These are phyloP conservation scores for Rhingia rostrata DNA, from an alignment of 2,888 invertebrate genomes.

Conservation along the genomic window DNA sequence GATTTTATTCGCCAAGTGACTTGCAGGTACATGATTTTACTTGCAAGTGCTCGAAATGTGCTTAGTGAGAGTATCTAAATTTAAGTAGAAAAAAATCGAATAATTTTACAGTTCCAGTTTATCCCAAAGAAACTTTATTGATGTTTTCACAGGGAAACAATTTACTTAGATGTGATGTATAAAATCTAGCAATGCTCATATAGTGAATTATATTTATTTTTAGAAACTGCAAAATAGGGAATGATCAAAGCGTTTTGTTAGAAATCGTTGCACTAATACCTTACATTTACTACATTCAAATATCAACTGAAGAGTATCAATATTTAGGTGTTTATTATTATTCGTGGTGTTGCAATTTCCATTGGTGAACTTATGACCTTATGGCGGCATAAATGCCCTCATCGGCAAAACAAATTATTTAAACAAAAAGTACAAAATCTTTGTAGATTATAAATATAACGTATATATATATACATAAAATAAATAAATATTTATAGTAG, in stretches of 20 bases:
- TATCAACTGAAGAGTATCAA: no score
- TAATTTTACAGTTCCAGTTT: background rate
- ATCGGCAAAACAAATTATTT: background rate
- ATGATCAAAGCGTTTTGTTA: slow-evolving; percentile 2
- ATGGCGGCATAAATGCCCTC: background rate
- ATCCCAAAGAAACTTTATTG: background rate
- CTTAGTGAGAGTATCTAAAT: background rate
- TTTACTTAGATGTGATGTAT: background rate
- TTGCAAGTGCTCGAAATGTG: background rate
- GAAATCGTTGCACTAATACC: slow-evolving; percentile 4
- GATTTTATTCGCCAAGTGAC: background rate
- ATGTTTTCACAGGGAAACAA: no score
- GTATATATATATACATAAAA: slow-evolving; percentile 16
- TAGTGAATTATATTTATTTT: background rate
- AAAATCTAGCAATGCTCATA: background rate
- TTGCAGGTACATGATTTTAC: slow-evolving; percentile 2
- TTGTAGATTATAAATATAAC: slow-evolving; percentile 10
- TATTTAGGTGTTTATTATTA: background rate
- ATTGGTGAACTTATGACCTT: background rate
- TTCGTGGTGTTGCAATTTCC: background rate
- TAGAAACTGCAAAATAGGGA: background rate
- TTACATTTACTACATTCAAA: background rate
- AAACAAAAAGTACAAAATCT: background rate
- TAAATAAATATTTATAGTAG: slow-evolving; percentile 28
- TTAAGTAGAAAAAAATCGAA: background rate